Conservation (phyloP, 2,888 invertebrate genomes). For the Danaus chrysippus region DNA sequence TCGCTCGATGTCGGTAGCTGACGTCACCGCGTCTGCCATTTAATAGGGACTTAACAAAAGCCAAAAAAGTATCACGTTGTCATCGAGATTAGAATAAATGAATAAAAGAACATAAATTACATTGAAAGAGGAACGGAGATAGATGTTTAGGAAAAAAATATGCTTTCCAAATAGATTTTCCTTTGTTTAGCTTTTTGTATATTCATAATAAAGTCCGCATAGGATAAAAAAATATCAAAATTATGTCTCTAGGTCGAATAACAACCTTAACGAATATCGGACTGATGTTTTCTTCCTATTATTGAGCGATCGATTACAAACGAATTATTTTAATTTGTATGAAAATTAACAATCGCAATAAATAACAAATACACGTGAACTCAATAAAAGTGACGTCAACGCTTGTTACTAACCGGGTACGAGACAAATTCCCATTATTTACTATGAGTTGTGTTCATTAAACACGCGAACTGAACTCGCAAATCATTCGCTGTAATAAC, state of each 20-base stretch:
- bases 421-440: constrained; percentile 68
- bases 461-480: constrained; percentile 60
- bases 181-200: background rate
- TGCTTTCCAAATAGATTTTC: background rate
- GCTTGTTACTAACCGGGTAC: constrained; percentile 66
- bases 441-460: constrained; percentile 64
- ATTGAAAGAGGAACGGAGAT: background rate
- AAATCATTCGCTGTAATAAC: constrained; percentile 36
- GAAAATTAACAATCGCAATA: constrained; percentile 12
- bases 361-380: constrained; percentile 14
- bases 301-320: constrained; percentile 2
- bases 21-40: background rate
- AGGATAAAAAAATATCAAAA: background rate
- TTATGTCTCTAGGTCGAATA: background rate
- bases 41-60: constrained; percentile 1
- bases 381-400: constrained; percentile 46
- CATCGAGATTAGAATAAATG: constrained; percentile 5
- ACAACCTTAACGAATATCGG: background rate
- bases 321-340: constrained; percentile 11
- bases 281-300: background rate
- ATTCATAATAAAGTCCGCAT: background rate
- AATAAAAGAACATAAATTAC: constrained; percentile 4
- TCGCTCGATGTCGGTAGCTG: background rate
- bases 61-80: background rate
- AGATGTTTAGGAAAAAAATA: background rate